Evolutionary conservation across 2,113 vertebrate genomes (phyloP).

Genomic region (Pleuronectes platessa): DNA sequence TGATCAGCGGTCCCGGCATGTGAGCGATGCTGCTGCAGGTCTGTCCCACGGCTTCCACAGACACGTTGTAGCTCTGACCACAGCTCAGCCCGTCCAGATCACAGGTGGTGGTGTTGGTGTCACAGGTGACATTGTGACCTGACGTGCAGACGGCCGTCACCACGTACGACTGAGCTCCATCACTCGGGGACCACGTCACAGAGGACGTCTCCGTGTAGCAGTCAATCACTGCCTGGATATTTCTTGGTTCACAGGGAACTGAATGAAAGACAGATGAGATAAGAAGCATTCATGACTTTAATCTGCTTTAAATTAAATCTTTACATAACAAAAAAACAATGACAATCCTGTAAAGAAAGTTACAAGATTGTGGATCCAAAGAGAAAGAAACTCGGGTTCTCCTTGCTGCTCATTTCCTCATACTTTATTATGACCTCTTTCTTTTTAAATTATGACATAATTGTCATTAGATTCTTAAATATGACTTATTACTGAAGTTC

Average conservation of each 20-base stretch:
- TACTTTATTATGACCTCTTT: too few relatives aligned
- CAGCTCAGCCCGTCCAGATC: constrained; percentile 69
- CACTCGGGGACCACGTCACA: constrained; percentile 70
- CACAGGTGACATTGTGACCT: constrained; percentile 51
- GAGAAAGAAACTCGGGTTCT: too few relatives aligned
- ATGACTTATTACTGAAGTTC: too few relatives aligned
- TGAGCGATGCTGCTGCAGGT: constrained; percentile 66
- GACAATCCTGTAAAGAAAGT: background rate
- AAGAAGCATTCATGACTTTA: too few relatives aligned
- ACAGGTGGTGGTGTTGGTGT: constrained; percentile 67
- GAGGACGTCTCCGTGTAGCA: constrained; percentile 46
- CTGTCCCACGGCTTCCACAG: constrained; percentile 69
- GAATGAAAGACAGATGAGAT: background rate
- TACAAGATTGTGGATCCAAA: too few relatives aligned
- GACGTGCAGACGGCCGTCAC: constrained; percentile 38
- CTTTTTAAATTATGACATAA: too few relatives aligned
- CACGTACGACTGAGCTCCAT: constrained; percentile 68
- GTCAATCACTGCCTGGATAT: constrained; percentile 69
- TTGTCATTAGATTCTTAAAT: too few relatives aligned
- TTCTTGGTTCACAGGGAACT: constrained; percentile 76
- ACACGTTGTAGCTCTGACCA: constrained; percentile 74
- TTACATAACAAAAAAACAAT: too few relatives aligned
- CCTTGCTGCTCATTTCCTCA: too few relatives aligned
- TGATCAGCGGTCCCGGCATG: constrained; percentile 65
- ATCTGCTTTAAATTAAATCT: background rate